phyloP scores from a whole-genome alignment of 2,888 invertebrate species.

The Bembecia ichneumoniformis region DNA sequence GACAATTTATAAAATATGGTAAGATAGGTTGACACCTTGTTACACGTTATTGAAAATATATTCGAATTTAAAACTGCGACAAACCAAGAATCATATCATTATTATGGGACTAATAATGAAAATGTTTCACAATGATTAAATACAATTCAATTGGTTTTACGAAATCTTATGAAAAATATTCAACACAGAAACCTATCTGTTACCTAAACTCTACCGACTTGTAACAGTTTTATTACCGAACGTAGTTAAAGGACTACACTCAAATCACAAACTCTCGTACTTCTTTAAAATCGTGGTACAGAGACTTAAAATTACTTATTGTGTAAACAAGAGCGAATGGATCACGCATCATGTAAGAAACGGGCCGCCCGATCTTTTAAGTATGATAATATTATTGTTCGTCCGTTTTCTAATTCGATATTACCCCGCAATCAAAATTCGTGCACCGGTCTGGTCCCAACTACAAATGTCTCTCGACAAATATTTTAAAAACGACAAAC shows the following conservation, averaged over 20 bases:
- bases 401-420: constrained; percentile 3
- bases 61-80: not conserved
- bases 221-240: too few relatives aligned
- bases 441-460: constrained; percentile 70
- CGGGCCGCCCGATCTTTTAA: constrained; percentile 25
- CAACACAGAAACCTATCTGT: too few relatives aligned
- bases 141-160: too few relatives aligned
- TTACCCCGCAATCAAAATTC: constrained; percentile 42
- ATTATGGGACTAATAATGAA: too few relatives aligned
- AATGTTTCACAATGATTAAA: too few relatives aligned
- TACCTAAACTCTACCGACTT: too few relatives aligned
- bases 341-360: constrained; percentile 21
- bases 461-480: constrained; percentile 4
- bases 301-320: constrained; percentile 11
- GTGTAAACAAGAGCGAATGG: constrained; percentile 5
- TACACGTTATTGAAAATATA: not conserved
- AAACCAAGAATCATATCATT: too few relatives aligned
- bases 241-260: not conserved
- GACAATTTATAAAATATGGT: not conserved
- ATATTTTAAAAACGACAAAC: constrained; percentile 18
- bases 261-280: not conserved
- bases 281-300: constrained; percentile 14
- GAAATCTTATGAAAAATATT: too few relatives aligned
- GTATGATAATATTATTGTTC: constrained; percentile 18
- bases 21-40: not conserved